Evolutionary conservation across 1,140 invertebrate genomes (phyloP).

Genomic region (Drosophila tropicalis): DNA sequence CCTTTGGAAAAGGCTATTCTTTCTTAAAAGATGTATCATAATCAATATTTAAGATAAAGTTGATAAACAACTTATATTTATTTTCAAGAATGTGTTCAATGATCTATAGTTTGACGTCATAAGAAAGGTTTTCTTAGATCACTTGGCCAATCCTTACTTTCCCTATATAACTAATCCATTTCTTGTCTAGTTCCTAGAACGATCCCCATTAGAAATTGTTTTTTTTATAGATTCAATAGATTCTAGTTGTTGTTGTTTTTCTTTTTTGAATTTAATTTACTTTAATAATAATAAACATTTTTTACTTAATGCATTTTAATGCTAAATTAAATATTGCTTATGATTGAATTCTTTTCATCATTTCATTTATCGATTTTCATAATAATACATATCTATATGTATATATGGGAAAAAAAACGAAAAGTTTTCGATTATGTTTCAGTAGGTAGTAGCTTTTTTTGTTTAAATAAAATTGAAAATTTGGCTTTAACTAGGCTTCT

Average conservation of each 20-base stretch:
- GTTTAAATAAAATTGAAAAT: conserved; percentile 4
- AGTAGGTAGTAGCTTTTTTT: background rate
- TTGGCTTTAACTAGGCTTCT: background rate
- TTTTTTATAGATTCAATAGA: background rate
- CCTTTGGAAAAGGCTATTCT: too few species aligned
- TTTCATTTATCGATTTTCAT: conserved; percentile 3
- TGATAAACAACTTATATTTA: too few species aligned
- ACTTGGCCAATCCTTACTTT: too few species aligned
- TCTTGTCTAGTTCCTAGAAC: too few species aligned
- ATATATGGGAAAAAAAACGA: background rate
- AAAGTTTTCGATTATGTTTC: background rate
- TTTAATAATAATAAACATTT: conserved; percentile 46
- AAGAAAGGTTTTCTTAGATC: too few species aligned
- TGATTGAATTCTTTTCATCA: conserved; percentile 52
- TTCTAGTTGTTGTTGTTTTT: conserved; percentile 9
- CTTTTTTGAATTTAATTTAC: conserved; percentile 36
- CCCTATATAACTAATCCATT: too few species aligned
- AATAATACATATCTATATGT: conserved; percentile 1
- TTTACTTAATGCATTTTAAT: conserved; percentile 46
- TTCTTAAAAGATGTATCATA: too few species aligned
- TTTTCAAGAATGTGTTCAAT: too few species aligned
- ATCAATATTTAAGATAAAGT: too few species aligned
- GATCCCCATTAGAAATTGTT: too few species aligned
- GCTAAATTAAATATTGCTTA: conserved; percentile 72
- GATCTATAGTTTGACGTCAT: too few species aligned